Evolutionary conservation across 2,888 invertebrate genomes (phyloP).

Genomic region (Synergus umbraculus): DNA sequence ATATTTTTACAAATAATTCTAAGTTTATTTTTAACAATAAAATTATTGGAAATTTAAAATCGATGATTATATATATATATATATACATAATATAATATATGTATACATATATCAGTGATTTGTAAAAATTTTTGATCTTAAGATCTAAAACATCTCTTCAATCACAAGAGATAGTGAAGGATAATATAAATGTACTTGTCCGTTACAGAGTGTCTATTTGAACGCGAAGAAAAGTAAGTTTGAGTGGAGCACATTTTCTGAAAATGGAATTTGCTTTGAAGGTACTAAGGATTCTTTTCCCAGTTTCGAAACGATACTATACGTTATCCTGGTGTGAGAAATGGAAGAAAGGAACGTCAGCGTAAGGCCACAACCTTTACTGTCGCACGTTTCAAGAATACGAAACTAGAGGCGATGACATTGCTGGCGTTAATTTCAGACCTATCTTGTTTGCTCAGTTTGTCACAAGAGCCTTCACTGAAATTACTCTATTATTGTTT

Average conservation of each 20-base stretch:
- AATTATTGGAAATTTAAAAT: too few species aligned
- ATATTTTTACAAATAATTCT: neutral
- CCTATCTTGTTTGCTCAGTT: constrained; percentile 29
- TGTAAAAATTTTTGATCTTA: too few species aligned
- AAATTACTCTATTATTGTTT: neutral
- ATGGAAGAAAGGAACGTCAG: constrained; percentile 41
- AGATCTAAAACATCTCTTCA: neutral
- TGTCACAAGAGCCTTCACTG: neutral
- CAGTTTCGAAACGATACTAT: constrained; percentile 11
- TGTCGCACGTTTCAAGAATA: constrained; percentile 18
- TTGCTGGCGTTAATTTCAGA: constrained; percentile 19
- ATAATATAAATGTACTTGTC: neutral
- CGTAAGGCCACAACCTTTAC: constrained; percentile 27
- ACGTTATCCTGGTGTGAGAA: constrained; percentile 30
- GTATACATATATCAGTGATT: too few species aligned
- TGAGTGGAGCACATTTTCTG: constrained; percentile 34
- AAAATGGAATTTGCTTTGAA: constrained; percentile 36
- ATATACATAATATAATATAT: too few species aligned
- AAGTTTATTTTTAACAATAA: too few species aligned
- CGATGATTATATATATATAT: too few species aligned
- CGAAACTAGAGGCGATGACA: constrained; percentile 25
- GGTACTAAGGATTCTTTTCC: constrained; percentile 14
- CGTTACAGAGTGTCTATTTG: neutral
- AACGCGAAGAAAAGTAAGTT: constrained; percentile 14
- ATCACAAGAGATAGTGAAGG: neutral